Evolutionary conservation across 1,140 invertebrate species (phyloP).

Genomic region (Drosophila asahinai): DNA sequence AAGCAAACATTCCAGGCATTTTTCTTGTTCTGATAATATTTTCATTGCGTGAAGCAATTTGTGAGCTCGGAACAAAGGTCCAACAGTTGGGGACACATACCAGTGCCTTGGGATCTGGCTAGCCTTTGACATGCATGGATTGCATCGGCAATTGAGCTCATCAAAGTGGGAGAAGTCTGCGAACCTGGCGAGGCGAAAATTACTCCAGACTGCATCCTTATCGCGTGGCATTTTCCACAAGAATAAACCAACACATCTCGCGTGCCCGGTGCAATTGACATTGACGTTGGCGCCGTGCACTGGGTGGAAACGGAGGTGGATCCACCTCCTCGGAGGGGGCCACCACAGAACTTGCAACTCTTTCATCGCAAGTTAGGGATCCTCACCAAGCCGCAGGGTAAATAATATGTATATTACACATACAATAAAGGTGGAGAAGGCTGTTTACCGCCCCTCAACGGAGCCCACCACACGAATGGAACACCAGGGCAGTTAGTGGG

Average conservation of each 20-base stretch:
- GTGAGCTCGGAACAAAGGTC: neutral
- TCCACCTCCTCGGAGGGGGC: neutral
- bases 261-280: constrained; percentile 56
- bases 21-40: constrained; percentile 7
- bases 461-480: constrained; percentile 12
- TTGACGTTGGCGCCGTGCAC: constrained; percentile 35
- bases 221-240: constrained; percentile 65
- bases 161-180: constrained; percentile 19
- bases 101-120: neutral
- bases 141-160: constrained; percentile 31
- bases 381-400: constrained; percentile 33
- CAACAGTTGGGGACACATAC: constrained; percentile 14
- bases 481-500: constrained; percentile 18
- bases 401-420: constrained; percentile 45
- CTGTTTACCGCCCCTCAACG: constrained; percentile 2
- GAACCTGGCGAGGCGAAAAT: constrained; percentile 52
- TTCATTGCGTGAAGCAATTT: constrained; percentile 12
- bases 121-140: constrained; percentile 19
- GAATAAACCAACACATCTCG: constrained; percentile 52
- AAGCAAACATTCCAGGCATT: neutral
- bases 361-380: constrained; percentile 40
- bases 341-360: constrained; percentile 37
- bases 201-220: constrained; percentile 58
- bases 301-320: constrained; percentile 18
- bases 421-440: constrained; percentile 22